A percentile compares a stretch with the other conserved stretches of the same genome.
Conservation (phyloP, 2,797 vertebrate genomes). For the Pseudochirops corinnae region DNA sequence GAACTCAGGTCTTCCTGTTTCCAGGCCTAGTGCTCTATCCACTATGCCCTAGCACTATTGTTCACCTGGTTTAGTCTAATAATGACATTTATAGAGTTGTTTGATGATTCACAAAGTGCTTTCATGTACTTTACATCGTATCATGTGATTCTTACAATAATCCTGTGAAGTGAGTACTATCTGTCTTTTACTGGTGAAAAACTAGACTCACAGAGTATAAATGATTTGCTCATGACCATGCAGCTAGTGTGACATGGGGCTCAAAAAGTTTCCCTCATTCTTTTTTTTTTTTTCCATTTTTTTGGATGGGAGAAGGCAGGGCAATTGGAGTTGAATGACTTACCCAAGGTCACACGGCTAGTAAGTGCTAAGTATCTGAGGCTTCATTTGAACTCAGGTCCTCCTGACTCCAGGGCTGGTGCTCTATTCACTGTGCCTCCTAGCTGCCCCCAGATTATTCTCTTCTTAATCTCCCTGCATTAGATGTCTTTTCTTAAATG, state of each 20-base stretch:
- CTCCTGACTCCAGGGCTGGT: too few relatives aligned
- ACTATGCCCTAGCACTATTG: neutral
- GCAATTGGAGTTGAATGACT: too few relatives aligned
- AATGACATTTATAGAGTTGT: neutral
- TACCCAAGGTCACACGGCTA: too few relatives aligned
- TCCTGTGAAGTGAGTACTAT: neutral
- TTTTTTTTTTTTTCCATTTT: neutral
- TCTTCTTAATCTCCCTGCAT: too few relatives aligned
- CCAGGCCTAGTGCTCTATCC: too few relatives aligned
- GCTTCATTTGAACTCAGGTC: too few relatives aligned
- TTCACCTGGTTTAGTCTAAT: neutral
- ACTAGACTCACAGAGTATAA: neutral
- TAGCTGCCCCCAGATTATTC: too few relatives aligned
- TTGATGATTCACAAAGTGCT: neutral
- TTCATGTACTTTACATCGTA: neutral
- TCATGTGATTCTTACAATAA: neutral
- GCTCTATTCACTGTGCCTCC: too few relatives aligned
- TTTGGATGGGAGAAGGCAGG: too few relatives aligned
- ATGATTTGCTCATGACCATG: neutral
- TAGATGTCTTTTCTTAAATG: too few relatives aligned
- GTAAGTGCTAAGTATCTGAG: too few relatives aligned
- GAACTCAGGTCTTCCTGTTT: too few relatives aligned
- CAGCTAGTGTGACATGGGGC: neutral
- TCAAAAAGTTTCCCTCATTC: neutral
- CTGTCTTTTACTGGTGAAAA: neutral